A percentile compares a stretch with the other conserved stretches of the same genome.
phyloP scores from a whole-genome alignment of 2,113 vertebrate species.

The Pelvicachromis taeniatus region DNA sequence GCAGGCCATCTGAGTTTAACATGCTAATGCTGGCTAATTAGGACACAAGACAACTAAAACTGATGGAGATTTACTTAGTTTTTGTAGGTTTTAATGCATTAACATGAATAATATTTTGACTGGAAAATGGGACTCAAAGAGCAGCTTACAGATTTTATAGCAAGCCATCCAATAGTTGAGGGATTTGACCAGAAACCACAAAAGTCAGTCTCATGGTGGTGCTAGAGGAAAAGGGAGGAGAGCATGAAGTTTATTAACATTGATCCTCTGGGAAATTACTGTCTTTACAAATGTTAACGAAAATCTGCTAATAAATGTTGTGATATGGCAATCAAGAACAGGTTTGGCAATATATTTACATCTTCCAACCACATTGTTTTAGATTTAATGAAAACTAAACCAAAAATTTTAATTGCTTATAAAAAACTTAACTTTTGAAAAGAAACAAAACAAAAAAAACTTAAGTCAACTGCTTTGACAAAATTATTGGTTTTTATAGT shows the following conservation, averaged over 20 bases:
- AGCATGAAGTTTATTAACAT: background rate
- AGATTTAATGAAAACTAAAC: background rate
- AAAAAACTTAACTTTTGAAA: background rate
- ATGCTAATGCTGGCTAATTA: background rate
- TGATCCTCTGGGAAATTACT: background rate
- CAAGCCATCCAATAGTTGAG: background rate
- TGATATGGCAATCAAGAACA: background rate
- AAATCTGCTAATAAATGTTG: background rate
- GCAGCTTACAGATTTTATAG: background rate
- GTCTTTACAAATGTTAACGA: background rate
- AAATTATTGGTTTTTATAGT: background rate
- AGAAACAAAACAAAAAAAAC: background rate
- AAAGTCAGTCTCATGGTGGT: background rate
- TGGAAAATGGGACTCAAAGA: background rate
- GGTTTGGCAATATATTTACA: background rate
- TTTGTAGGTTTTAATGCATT: background rate
- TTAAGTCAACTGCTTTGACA: background rate
- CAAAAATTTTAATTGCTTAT: background rate
- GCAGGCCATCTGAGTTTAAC: background rate
- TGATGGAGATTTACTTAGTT: background rate
- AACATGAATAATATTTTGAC: background rate
- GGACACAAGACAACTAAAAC: background rate
- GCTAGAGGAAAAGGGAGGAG: background rate
- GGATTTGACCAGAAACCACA: background rate
- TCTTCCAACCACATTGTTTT: background rate